A percentile compares a stretch with the other conserved stretches of the same genome.
phyloP scores from a whole-genome alignment of 2,113 vertebrate species.

The Actenoides lindsayi region DNA sequence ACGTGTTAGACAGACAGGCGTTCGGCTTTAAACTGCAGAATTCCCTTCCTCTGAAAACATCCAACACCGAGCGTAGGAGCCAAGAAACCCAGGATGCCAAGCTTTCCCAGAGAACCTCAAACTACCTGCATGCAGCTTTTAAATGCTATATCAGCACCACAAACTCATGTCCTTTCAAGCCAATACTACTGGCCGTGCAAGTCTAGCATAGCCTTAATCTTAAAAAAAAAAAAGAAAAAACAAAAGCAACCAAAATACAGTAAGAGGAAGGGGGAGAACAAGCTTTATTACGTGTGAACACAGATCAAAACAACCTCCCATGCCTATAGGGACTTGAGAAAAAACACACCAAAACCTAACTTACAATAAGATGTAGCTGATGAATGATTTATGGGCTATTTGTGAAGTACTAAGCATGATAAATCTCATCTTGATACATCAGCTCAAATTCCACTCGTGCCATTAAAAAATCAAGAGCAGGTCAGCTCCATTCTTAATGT shows the following conservation, averaged over 20 bases:
- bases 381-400: conserved; percentile 31
- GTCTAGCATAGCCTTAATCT: neutral
- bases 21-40: neutral
- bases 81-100: rapidly evolving
- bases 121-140: neutral
- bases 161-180: neutral
- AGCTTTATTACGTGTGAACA: neutral
- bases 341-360: neutral
- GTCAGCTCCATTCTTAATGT: neutral
- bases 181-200: neutral
- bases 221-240: neutral
- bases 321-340: neutral
- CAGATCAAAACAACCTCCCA: conserved; percentile 26
- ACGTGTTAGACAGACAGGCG: neutral
- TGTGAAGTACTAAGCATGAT: neutral
- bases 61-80: neutral
- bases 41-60: neutral
- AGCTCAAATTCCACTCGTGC: conserved; percentile 36
- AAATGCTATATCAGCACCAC: neutral
- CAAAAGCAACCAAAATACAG: neutral
- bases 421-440: conserved; percentile 38
- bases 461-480: conserved; percentile 23
- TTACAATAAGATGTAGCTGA: neutral
- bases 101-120: neutral
- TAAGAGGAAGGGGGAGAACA: neutral